These are phyloP conservation scores for Epinephelus lanceolatus DNA, from an alignment of 2,113 vertebrate species.

Conservation along the genomic window DNA sequence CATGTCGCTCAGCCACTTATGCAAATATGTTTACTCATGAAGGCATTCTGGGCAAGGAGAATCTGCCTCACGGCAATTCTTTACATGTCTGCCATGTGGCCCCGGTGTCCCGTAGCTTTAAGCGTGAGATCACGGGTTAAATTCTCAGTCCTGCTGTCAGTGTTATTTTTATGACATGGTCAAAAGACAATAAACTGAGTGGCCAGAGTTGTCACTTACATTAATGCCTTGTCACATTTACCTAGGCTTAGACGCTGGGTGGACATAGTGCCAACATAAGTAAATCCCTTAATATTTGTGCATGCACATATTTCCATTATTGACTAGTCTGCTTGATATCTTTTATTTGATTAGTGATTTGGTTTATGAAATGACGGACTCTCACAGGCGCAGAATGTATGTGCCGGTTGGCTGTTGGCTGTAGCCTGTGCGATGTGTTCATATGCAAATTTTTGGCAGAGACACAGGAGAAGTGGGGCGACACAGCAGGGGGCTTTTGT, in stretches of 20 bases:
- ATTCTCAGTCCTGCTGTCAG: slow-evolving; percentile 43
- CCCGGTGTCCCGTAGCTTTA: slow-evolving; percentile 37
- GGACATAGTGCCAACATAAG: background rate
- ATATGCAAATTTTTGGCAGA: no score
- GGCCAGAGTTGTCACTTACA: background rate
- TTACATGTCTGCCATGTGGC: slow-evolving; percentile 60
- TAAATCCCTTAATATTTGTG: background rate
- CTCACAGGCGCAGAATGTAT: no score
- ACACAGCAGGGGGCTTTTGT: no score
- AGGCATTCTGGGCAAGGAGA: slow-evolving; percentile 66
- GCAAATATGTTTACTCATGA: slow-evolving; percentile 84
- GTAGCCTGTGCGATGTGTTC: no score
- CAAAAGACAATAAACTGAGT: slow-evolving; percentile 29
- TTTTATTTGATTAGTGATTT: background rate
- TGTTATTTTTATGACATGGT: slow-evolving; percentile 63
- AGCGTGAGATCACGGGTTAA: slow-evolving; percentile 44
- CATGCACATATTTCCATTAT: background rate
- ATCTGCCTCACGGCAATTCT: slow-evolving; percentile 69
- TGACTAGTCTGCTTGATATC: background rate
- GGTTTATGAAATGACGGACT: background rate
- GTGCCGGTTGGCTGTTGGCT: no score
- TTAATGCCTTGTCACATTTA: slow-evolving; percentile 24
- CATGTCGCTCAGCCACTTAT: slow-evolving; percentile 79
- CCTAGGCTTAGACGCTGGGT: background rate
- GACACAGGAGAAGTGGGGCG: no score